Base-by-base conservation (phyloP, 2,888 invertebrate genomes). In the Gryllus longicercus region DNA sequence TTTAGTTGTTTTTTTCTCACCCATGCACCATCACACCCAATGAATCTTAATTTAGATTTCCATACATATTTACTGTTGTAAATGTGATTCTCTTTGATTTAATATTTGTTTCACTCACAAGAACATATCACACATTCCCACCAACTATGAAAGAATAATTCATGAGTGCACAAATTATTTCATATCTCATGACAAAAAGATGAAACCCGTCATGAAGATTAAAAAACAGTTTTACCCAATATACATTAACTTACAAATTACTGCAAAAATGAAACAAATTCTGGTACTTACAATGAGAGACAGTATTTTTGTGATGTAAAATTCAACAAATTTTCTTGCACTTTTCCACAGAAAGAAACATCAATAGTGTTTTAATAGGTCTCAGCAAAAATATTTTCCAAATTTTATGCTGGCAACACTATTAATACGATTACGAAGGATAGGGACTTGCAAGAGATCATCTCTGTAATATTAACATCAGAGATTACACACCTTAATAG, bases 231-330 rank as follows among this genome's bases (percentile, higher is more conserved):
- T 14, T 63, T n/a, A 14, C 63, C 63, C 63, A 63, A n/a, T 18
- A 63, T 63, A n/a, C n/a, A 14, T 63, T 63, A 63, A 63, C 63
- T n/a, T 4, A 18, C 63, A 18, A 63, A 14, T 63, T 63, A 63
- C 63, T n/a, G n/a, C 63, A 63, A 63, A 63, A 18, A 63, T 63
- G n/a, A 63, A 63, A n/a, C 63, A 63, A 38, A n/a, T 63, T 63
- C 63, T 18, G 63, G 63, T 63, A 63, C 63, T 63, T 63, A 63
- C 63, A 63, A 63, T 63, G 63, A 63, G 63, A 63, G 63, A 63
- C 63, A 63, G 63, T 63, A 63, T 63, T 63, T 63, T 63, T 63
- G 63, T 63, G 63, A 63, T 18, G 63, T 14, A 63, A 63, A 63
- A 63, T 18, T 63, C 14, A 16, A 63, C 63, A 63, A 63, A 63